These are phyloP conservation scores for Barnardius zonarius DNA, from an alignment of 2,113 vertebrate genomes.

Conservation along the genomic window DNA sequence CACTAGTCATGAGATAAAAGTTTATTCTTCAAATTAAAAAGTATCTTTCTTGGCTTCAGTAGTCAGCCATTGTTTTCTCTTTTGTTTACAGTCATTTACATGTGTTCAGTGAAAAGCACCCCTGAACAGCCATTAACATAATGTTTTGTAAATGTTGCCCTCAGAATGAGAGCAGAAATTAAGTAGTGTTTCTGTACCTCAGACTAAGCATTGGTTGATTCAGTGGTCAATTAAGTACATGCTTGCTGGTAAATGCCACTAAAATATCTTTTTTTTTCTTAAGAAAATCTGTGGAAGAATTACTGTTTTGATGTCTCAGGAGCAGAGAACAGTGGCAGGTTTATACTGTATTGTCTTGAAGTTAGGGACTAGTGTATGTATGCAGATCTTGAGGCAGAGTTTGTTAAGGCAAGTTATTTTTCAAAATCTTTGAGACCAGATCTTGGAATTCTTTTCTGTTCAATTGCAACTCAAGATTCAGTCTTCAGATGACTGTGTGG, in stretches of 20 bases:
- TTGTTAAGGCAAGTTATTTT: neutral
- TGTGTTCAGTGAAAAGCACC: neutral
- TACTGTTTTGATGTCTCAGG: neutral
- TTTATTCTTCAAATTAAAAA: neutral
- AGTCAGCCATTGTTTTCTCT: neutral
- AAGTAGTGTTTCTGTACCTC: neutral
- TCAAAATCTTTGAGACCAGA: neutral
- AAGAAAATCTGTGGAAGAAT: neutral
- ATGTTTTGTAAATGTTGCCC: neutral
- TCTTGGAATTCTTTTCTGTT: neutral
- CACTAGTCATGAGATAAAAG: neutral
- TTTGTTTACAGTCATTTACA: neutral
- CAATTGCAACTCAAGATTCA: neutral
- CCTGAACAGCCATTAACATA: neutral
- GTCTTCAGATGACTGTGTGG: neutral
- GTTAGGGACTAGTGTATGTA: neutral
- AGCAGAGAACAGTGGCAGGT: neutral
- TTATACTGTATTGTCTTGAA: neutral
- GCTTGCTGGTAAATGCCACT: neutral
- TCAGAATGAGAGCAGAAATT: neutral
- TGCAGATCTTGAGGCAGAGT: neutral
- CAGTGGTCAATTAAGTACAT: neutral
- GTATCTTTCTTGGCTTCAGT: neutral
- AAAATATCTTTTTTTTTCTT: neutral
- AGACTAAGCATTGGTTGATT: neutral